Percentiles rank a stretch among this genome's conserved stretches.
These are phyloP conservation scores for Drosophila nr. perissopoda DNA, from an alignment of 2,888 invertebrate species.

Conservation along the genomic window DNA sequence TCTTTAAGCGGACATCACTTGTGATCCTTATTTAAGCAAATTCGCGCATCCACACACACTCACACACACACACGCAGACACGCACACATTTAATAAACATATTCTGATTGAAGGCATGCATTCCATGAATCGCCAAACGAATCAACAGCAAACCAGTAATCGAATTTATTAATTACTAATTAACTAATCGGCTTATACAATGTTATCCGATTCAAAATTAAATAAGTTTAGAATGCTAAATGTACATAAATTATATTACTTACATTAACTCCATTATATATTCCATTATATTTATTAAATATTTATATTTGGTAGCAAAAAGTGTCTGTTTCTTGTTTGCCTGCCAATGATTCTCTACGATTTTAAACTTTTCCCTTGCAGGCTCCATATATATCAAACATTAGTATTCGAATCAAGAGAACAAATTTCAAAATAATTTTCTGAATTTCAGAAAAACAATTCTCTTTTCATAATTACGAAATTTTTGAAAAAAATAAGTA, in stretches of 20 bases:
- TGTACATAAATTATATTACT: background rate
- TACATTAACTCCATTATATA: too few species aligned
- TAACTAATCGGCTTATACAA: background rate
- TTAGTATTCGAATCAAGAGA: too few species aligned
- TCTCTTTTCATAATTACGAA: too few species aligned
- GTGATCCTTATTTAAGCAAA: background rate
- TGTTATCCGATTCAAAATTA: background rate
- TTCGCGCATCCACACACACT: background rate
- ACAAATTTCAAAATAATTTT: too few species aligned
- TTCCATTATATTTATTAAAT: background rate
- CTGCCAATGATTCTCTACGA: background rate
- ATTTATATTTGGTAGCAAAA: background rate
- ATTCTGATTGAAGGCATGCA: background rate
- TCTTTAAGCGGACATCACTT: constrained; percentile 32
- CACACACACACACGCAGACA: background rate
- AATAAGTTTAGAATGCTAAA: background rate
- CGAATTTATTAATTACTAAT: background rate
- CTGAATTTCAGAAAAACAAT: too few species aligned
- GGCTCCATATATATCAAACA: background rate
- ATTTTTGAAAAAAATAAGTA: too few species aligned
- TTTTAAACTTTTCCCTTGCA: background rate
- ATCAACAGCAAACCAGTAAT: background rate
- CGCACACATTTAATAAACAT: background rate
- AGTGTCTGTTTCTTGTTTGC: background rate
- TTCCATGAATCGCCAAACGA: constrained; percentile 6